Base-by-base conservation (phyloP, 2,797 vertebrate genomes). In the Peromyscus nudipes region DNA sequence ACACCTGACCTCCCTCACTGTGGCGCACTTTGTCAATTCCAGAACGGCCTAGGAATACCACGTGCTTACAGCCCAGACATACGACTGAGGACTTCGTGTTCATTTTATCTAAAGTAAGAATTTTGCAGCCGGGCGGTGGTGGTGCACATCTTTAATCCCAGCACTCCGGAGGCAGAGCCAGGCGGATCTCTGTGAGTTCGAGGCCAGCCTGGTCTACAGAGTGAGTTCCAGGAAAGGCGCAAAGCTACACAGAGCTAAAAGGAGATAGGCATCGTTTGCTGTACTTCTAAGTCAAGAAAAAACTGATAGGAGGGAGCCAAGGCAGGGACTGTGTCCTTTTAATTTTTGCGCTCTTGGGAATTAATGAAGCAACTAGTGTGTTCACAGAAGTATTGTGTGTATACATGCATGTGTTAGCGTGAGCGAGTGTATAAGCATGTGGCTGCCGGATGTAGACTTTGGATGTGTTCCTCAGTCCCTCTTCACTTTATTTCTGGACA, bases 81-180 rank as follows among this genome's bases (percentile, higher is more conserved):
- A 65, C 6, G 23, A 92, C 23, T 65, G 76, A 40, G 49, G 71
- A 81, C 37, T 52, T 83, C 55, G 7, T 67, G 7, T 34, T 49
- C 55, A 75, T 81, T 73, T 73, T 73, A 91, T 69, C 13, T 46
- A 87, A 97, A 6, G 60, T 60, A 90, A 95, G 40, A 92, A 85
- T 65, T 84, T 88, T 77, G 23, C 27, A 46, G 46, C 46, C 46
- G 5, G 46, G 46, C 6, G 46, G 46, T 46, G 46, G 46, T 46
- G 46, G 46, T 46, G 46, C 8, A 46, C 46, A 46, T 4, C 8
- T 6, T 46, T 46, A 46, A 46, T 46, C 46, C 46, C 46, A 46
- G 46, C 46, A 46, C 46, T 46, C 5, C 5, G 46, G 46, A 46
- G 46, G 46, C 46, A 46, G 46, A 46, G 46, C 46, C 46, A 46